A percentile compares a stretch with the other conserved stretches of the same genome.
These are phyloP conservation scores for Pseudotriccus pelzelni DNA, from an alignment of 2,797 vertebrate species.

Conservation along the genomic window DNA sequence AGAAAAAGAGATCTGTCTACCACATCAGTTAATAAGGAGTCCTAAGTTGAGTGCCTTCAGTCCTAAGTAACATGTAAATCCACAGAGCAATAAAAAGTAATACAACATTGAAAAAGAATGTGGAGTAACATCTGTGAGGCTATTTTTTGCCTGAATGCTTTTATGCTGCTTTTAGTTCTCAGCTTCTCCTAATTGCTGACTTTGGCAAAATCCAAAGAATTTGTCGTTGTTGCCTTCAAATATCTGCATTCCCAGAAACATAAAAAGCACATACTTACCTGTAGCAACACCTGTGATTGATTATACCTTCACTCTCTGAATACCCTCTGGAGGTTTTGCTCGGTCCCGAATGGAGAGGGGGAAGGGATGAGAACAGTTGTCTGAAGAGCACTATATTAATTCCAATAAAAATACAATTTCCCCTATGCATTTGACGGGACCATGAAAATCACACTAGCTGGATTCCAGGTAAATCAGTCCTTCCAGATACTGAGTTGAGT, in stretches of 20 bases:
- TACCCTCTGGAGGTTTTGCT: constrained; percentile 29
- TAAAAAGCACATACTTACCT: constrained; percentile 52
- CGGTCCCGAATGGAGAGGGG: constrained; percentile 10
- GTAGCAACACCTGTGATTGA: constrained; percentile 34
- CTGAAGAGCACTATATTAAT: constrained; percentile 40
- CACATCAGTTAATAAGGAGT: background rate
- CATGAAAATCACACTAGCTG: constrained; percentile 7
- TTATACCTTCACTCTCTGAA: constrained; percentile 16
- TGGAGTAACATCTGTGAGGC: constrained; percentile 14
- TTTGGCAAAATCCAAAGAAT: background rate
- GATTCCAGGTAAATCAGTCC: constrained; percentile 14
- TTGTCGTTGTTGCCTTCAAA: background rate
- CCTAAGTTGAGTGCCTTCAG: background rate
- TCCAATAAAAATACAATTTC: constrained; percentile 14
- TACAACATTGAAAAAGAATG: background rate
- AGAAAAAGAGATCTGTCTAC: background rate
- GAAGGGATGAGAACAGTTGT: background rate
- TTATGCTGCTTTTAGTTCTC: background rate
- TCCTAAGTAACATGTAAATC: constrained; percentile 9
- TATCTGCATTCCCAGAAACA: background rate
- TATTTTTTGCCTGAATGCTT: constrained; percentile 6
- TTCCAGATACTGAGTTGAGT: constrained; percentile 27
- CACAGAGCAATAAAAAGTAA: constrained; percentile 4
- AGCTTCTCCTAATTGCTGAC: constrained; percentile 1
- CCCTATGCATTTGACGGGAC: background rate